phyloP scores from a whole-genome alignment of 1,140 invertebrate species.

The Rhagoletis zephyria region DNA sequence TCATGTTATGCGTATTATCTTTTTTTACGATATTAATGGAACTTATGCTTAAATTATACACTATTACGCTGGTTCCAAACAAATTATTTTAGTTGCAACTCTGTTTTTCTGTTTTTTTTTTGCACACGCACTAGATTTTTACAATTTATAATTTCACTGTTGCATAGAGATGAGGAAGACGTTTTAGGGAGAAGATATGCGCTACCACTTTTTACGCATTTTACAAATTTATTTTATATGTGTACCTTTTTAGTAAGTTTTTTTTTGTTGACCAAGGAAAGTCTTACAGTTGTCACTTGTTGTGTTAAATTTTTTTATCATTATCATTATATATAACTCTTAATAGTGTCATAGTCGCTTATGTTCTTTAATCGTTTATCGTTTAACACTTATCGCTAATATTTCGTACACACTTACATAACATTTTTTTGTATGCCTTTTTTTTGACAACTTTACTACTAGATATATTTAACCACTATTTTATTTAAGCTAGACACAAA shows the following conservation, averaged over 20 bases:
- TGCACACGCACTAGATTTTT: background rate
- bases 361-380: constrained; percentile 32
- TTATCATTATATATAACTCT: background rate
- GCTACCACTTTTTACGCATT: background rate
- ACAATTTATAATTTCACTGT: background rate
- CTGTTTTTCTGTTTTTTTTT: background rate
- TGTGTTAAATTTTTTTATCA: background rate
- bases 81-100: background rate
- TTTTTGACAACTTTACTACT: constrained; percentile 12
- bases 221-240: background rate
- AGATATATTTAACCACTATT: background rate
- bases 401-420: constrained; percentile 2
- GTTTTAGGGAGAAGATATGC: constrained; percentile 44
- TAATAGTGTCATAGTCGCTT: background rate
- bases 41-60: background rate
- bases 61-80: background rate
- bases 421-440: background rate
- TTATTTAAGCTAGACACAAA: background rate
- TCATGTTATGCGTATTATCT: background rate
- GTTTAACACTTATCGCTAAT: constrained; percentile 14
- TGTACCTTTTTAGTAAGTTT: background rate
- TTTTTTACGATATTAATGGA: constrained; percentile 21
- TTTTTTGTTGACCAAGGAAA: background rate
- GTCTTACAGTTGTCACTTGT: background rate
- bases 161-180: constrained; percentile 42